phyloP scores from a whole-genome alignment of 1,140 invertebrate species.

The Druon quercuslanigerum region DNA sequence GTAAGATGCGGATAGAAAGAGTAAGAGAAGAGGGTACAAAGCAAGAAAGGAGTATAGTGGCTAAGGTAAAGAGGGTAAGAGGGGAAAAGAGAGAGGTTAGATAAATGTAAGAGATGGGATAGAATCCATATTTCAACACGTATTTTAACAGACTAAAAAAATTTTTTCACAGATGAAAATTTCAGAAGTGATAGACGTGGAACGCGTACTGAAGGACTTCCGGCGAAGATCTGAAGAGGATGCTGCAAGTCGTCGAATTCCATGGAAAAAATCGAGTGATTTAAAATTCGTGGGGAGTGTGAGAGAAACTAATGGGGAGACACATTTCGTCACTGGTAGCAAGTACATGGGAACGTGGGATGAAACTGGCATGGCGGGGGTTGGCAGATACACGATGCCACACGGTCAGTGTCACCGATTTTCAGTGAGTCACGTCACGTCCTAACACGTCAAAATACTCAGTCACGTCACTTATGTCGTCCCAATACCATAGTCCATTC shows the following conservation, averaged over 20 bases:
- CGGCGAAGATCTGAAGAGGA: background rate
- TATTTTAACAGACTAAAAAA: too few species aligned
- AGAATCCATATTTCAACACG: too few species aligned
- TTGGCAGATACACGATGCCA: constrained; percentile 73
- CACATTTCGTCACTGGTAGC: constrained; percentile 73
- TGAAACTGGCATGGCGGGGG: constrained; percentile 75
- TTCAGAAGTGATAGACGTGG: too few species aligned
- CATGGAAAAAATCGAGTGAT: background rate
- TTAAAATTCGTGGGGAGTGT: constrained; percentile 34
- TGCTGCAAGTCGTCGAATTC: background rate
- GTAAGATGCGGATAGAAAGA: too few species aligned
- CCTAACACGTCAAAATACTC: background rate
- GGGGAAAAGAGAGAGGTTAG: too few species aligned
- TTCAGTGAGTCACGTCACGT: background rate
- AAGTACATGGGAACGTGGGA: constrained; percentile 76
- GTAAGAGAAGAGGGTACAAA: too few species aligned
- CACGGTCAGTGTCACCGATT: constrained; percentile 66
- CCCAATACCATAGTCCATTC: background rate
- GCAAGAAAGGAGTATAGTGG: too few species aligned
- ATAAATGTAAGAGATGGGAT: too few species aligned
- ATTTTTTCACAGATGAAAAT: too few species aligned
- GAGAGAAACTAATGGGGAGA: constrained; percentile 35
- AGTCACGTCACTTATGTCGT: background rate
- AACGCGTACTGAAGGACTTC: too few species aligned
- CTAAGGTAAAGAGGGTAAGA: too few species aligned